A percentile compares a stretch with the other conserved stretches of the same genome.
Evolutionary conservation across 2,797 vertebrate genomes (phyloP).

Genomic region (Chiloscyllium punctatum): DNA sequence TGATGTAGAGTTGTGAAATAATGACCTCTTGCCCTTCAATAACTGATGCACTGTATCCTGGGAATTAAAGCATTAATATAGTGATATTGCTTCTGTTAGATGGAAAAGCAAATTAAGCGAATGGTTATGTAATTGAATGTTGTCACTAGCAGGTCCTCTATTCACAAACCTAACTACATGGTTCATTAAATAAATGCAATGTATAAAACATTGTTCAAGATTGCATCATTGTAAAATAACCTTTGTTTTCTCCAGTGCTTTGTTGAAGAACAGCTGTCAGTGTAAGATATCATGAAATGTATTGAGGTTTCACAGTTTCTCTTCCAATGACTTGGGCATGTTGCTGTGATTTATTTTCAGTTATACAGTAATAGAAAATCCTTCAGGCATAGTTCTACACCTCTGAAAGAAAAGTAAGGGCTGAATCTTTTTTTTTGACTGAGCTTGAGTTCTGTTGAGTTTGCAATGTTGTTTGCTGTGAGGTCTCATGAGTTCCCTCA

Average conservation of each 20-base stretch:
- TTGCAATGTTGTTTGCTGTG: too few relatives aligned
- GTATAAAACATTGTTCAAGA: constrained; percentile 25
- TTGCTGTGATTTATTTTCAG: background rate
- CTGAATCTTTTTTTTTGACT: too few relatives aligned
- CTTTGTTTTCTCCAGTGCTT: background rate
- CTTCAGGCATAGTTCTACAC: background rate
- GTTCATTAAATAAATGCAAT: constrained; percentile 33
- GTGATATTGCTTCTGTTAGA: constrained; percentile 18
- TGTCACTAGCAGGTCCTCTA: constrained; percentile 38
- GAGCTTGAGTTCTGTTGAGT: too few relatives aligned
- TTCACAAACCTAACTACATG: constrained; percentile 17
- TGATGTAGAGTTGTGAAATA: constrained; percentile 24
- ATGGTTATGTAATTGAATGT: constrained; percentile 28
- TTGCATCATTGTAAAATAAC: constrained; percentile 16
- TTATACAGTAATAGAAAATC: background rate
- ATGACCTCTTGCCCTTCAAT: constrained; percentile 14
- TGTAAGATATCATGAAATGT: background rate
- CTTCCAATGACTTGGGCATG: background rate
- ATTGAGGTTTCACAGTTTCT: background rate
- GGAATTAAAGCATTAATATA: background rate
- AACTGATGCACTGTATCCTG: constrained; percentile 26
- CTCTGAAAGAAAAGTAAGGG: background rate
- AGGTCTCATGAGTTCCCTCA: too few relatives aligned
- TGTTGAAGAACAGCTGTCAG: background rate
- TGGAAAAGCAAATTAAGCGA: constrained; percentile 39